Evolutionary conservation across 2,888 invertebrate species (phyloP), one percentile per base, ranked within the genome.

Genomic region (Drosophila nigritarsus): DNA sequence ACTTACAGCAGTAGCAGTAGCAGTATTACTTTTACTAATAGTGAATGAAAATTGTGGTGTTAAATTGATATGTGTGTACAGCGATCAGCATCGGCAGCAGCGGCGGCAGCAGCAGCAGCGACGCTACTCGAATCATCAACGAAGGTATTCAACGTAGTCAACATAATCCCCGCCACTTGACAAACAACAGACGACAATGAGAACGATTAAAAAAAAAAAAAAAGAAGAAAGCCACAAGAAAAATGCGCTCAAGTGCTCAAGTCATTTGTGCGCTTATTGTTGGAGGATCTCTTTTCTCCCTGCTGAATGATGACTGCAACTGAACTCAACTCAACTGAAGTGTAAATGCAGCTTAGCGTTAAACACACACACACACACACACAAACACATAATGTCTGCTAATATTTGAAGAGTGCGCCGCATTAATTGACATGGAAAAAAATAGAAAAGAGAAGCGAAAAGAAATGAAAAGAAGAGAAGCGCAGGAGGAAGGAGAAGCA

Each of bases 331-430:
- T 27, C 18, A 49, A 49, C 49, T 68, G 55, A 48, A 32, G 63
- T 48, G 54, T 30, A 38, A 56, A 68, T 51, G 48, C 70, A 73
- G 79, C 82, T 85, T 75, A 83, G 71, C 68, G 75, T 65, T 15
- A 24, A 45, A 45, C 24, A 24, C 45, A 42, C 29, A 48, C 87
- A 36, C 36, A 36, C 42, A 36, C 4, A 36, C 15, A 48, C 3
- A 7, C 9, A 18, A 9, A 18, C 27, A 74, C 63, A 86, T 78
- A 85, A 90, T 78, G 85, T 90, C 86, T 85, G 85, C 85, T 90
- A 85, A 85, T 85, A 90, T 85, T 85, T 85, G 85, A 90, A 87
- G 90, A 85, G 84, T 83, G 72, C 73, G 75, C 80, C 87, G 89
- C 90, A 89, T 89, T 90, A 89, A 90, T 90, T 90, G 85, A 90